phyloP scores from a whole-genome alignment of 2,888 invertebrate genomes.

The Antheraea yamamai region DNA sequence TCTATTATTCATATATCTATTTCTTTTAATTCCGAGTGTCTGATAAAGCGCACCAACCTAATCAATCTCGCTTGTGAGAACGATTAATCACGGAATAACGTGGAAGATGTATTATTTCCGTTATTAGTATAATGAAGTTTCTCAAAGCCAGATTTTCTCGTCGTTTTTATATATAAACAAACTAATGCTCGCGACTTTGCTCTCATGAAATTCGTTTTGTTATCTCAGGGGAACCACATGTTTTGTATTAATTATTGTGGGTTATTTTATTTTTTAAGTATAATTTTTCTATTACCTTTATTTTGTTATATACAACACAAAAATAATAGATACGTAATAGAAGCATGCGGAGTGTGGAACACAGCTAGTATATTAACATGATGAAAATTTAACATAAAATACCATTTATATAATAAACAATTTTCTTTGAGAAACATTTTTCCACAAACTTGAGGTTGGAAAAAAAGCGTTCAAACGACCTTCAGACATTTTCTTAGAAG shows the following conservation, averaged over 20 bases:
- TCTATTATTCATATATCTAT: not conserved
- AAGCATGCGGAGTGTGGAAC: too few species aligned
- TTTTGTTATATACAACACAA: too few species aligned
- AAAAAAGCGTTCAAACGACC: not conserved
- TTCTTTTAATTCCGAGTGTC: not conserved
- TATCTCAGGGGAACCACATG: too few species aligned
- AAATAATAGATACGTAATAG: too few species aligned
- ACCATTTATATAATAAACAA: not conserved
- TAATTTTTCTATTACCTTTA: too few species aligned
- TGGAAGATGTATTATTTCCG: not conserved
- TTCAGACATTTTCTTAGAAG: slow-evolving; percentile 1
- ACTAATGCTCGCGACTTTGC: not conserved
- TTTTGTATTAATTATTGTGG: too few species aligned
- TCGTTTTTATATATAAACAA: not conserved
- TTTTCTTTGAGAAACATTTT: not conserved
- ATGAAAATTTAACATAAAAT: not conserved
- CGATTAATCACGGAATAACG: not conserved
- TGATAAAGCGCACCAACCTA: not conserved
- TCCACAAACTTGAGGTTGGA: not conserved
- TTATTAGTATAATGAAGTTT: slow-evolving; percentile 4
- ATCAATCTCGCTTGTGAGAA: not conserved
- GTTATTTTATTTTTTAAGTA: too few species aligned
- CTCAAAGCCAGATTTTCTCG: not conserved
- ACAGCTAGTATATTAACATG: too few species aligned
- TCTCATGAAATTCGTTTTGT: too few species aligned